Conservation (phyloP, 1,140 invertebrate genomes). For the Macrobrachium nipponense region DNA sequence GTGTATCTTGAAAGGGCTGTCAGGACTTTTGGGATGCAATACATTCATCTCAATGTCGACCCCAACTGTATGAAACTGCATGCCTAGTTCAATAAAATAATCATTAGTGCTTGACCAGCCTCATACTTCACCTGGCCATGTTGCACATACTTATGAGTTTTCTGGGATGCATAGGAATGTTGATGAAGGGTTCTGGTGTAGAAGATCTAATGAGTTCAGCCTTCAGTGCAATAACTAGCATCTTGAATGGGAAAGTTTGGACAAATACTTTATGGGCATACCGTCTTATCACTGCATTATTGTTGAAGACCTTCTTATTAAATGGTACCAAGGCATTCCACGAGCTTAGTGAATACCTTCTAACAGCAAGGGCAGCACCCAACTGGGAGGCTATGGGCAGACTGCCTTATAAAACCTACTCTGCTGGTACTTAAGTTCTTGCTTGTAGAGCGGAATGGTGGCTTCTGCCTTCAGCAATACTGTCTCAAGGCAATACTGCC, state of each 20-base stretch:
- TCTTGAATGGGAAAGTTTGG: conserved; percentile 16
- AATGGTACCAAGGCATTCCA: neutral
- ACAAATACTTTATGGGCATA: conserved; percentile 28
- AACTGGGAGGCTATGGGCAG: neutral
- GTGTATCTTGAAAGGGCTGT: conserved; percentile 13
- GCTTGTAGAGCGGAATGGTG: neutral
- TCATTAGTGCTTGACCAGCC: no score
- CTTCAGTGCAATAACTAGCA: neutral
- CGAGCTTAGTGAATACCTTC: neutral
- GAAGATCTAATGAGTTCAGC: neutral
- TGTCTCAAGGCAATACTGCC: neutral
- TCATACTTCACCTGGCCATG: neutral
- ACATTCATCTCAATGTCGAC: neutral
- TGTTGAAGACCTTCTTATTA: no score
- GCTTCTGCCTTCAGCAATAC: neutral
- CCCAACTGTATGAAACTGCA: neutral
- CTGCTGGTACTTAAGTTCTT: conserved; percentile 1
- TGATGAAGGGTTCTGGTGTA: conserved; percentile 7
- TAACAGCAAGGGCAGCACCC: neutral
- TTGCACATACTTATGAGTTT: conserved; percentile 3
- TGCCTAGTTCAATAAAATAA: neutral
- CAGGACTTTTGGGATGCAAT: neutral
- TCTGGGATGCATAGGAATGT: neutral
- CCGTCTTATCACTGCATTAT: conserved; percentile 18
- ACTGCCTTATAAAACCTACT: conserved; percentile 8